Percentiles rank a stretch among this genome's conserved stretches.
Conservation (phyloP, 2,113 vertebrate species). For the Muntiacus muntjak region DNA sequence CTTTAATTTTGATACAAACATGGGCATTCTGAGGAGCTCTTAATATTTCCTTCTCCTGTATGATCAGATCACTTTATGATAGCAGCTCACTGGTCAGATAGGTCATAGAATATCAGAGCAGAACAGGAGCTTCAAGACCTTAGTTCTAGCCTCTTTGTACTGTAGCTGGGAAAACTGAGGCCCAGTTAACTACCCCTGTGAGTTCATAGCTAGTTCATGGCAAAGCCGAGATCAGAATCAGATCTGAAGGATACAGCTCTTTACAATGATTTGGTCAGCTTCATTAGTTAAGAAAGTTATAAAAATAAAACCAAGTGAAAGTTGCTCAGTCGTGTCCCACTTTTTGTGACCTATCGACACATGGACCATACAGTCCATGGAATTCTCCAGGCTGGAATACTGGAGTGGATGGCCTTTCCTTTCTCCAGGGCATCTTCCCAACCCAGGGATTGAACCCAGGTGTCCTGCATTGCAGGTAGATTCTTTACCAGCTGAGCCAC, state of each 20-base stretch:
- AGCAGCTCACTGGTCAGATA: background rate
- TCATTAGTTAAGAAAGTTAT: background rate
- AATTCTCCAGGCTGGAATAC: background rate
- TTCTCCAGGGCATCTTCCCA: background rate
- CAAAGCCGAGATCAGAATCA: background rate
- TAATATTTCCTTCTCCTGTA: background rate
- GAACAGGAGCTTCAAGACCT: background rate
- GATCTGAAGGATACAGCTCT: background rate
- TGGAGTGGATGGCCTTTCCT: background rate
- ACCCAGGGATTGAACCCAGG: background rate
- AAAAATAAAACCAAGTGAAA: background rate
- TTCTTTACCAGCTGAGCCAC: background rate
- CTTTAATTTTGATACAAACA: background rate
- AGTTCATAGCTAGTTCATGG: background rate
- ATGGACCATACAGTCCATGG: background rate
- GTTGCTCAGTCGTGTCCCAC: background rate
- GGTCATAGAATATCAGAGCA: background rate
- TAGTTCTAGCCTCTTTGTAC: background rate
- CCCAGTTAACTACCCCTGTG: background rate
- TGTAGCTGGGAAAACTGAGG: background rate
- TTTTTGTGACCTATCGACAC: background rate
- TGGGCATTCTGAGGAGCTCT: background rate
- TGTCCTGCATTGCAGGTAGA: background rate
- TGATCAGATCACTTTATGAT: background rate
- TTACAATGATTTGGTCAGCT: background rate